Base-by-base conservation (phyloP, 2,888 invertebrate species). In the Ferrisia virgata region DNA sequence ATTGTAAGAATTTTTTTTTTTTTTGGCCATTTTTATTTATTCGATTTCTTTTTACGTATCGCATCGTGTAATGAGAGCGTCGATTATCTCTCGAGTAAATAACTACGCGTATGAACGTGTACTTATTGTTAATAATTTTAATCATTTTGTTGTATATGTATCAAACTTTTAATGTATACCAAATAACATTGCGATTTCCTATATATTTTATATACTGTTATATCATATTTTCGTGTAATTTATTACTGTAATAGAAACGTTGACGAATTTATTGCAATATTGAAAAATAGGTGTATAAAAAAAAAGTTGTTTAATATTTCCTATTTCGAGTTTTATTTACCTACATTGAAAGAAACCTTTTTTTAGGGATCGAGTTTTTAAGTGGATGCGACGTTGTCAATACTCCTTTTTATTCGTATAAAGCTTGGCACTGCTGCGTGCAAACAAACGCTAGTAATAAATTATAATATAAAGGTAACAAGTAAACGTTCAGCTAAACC, bases 181-280 rank as follows among this genome's bases (percentile, higher is more conserved):
- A 79, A 79, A 47, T 31, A 79, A 40, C 31, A 25, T 79, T 79
- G 79, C 40, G 40, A 79, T 79, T 79, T 47, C 79, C 79, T 79
- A 43, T 79, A 79, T 79, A 40, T 79, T 79, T 47, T 47, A 47
- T 47, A 47, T 47, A 15, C 43, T 39, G 18, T 79, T 22, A n/a
- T 79, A 43, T 79, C 40, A 79, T 47, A 79, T 79, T 79, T n/a
- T 79, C 31, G 47, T 79, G 47, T 79, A 79, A 43, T 79, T 79
- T 43, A 79, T 79, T 79, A 79, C 22, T 40, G 40, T 39, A 79
- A 76, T 79, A 31, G 47, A 31, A 79, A 31, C 5, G 28, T 47
- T 33, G 72, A 28, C 33, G 15, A 79, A 47, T 47, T 47, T 2
- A 47, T 40, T 40, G 40, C 25, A 39, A 22, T 79, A 40, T 79